These are phyloP conservation scores for Agrochola lota DNA, from an alignment of 2,888 invertebrate genomes.

Conservation along the genomic window DNA sequence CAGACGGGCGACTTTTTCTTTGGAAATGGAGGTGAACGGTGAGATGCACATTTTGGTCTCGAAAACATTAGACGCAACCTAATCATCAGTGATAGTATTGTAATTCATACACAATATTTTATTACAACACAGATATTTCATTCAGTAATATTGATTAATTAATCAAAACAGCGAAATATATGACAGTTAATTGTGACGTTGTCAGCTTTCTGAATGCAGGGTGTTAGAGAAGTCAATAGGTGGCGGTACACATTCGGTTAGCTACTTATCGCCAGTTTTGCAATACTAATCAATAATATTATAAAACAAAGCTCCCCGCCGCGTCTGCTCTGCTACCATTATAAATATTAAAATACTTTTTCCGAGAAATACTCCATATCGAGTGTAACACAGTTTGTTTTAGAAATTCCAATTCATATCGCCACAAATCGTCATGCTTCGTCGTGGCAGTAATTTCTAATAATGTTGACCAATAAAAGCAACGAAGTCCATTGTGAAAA, in stretches of 20 bases:
- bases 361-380: neutral
- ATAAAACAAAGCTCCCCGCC: too few species aligned
- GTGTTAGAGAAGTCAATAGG: neutral
- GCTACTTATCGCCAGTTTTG: neutral
- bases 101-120: too few species aligned
- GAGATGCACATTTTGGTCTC: neutral
- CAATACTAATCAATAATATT: neutral
- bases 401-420: neutral
- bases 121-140: too few species aligned
- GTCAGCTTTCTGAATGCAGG: too few species aligned
- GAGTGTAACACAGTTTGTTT: neutral
- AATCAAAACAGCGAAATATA: too few species aligned
- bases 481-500: conserved; percentile 25
- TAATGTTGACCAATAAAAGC: conserved; percentile 41
- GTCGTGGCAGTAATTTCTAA: conserved; percentile 3
- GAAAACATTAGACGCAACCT: neutral
- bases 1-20: conserved; percentile 57
- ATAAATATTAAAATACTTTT: neutral
- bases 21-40: neutral
- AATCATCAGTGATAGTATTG: neutral
- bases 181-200: too few species aligned
- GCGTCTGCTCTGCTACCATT: neutral
- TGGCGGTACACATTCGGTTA: neutral
- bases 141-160: neutral
- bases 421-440: conserved; percentile 7